phyloP scores from a whole-genome alignment of 2,888 invertebrate genomes.

The Elgonia sp. region DNA sequence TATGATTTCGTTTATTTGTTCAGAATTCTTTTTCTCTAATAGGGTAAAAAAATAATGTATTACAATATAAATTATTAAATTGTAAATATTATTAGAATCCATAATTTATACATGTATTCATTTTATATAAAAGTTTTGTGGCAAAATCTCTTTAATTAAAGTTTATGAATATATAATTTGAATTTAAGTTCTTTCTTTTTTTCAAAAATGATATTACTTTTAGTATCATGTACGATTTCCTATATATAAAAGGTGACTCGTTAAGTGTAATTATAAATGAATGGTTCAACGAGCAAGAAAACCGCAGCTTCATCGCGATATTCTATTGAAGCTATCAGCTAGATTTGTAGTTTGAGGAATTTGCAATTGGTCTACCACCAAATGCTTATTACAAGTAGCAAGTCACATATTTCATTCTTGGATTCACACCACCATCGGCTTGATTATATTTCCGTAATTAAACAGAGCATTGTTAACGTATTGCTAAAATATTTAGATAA shows the following conservation, averaged over 20 bases:
- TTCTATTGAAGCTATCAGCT: constrained; percentile 72
- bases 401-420: constrained; percentile 73
- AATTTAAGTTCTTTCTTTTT: no score
- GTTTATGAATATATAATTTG: no score
- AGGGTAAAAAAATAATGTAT: no score
- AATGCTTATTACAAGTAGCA: constrained; percentile 72
- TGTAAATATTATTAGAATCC: no score
- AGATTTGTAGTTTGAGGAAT: constrained; percentile 72
- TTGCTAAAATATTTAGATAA: no score
- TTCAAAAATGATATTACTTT: not conserved
- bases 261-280: constrained; percentile 69
- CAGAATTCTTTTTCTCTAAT: no score
- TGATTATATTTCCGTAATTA: constrained; percentile 68
- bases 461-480: constrained; percentile 13
- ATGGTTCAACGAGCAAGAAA: constrained; percentile 69
- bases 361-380: constrained; percentile 70
- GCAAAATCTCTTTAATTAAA: no score
- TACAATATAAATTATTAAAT: no score
- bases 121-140: no score
- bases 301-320: constrained; percentile 67
- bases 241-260: constrained; percentile 33
- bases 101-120: no score
- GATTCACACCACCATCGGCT: constrained; percentile 53
- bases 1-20: no score
- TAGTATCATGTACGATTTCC: constrained; percentile 4